phyloP scores from a whole-genome alignment of 2,888 invertebrate species.

The Synergus itoensis region DNA sequence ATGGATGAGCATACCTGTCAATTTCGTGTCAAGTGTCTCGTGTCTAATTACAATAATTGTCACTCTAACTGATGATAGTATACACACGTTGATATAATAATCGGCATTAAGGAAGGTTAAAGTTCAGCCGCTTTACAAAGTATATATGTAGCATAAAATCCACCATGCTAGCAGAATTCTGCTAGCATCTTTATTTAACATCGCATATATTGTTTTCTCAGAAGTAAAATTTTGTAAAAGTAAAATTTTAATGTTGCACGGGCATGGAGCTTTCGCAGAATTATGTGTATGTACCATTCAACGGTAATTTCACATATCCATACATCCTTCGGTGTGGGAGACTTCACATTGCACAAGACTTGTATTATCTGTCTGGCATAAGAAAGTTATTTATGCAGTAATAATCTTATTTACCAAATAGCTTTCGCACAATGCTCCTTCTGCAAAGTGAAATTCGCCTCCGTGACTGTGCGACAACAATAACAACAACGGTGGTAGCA shows the following conservation, averaged over 20 bases:
- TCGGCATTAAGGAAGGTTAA: too few species aligned
- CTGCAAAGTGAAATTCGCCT: conserved; percentile 50
- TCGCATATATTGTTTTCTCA: too few species aligned
- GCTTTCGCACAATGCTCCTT: conserved; percentile 64
- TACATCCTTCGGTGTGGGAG: conserved; percentile 33
- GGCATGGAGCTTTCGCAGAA: conserved; percentile 11
- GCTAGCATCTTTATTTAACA: too few species aligned
- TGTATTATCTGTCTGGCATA: conserved; percentile 59
- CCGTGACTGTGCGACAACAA: conserved; percentile 49
- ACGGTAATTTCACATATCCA: conserved; percentile 46
- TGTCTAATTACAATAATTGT: conserved; percentile 10
- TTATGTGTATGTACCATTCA: conserved; percentile 18
- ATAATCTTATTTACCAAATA: conserved; percentile 75
- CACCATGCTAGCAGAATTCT: too few species aligned
- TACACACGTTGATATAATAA: too few species aligned
- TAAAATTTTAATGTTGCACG: background rate
- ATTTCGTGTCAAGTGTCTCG: background rate
- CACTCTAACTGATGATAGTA: background rate
- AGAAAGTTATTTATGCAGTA: conserved; percentile 74
- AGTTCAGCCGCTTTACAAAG: too few species aligned
- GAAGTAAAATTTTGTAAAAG: background rate
- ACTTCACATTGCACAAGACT: conserved; percentile 44
- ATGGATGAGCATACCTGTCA: background rate
- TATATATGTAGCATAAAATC: too few species aligned
- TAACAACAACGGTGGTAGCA: conserved; percentile 50